Base-by-base conservation (phyloP, 2,888 invertebrate species). In the Andrena haemorrhoa region DNA sequence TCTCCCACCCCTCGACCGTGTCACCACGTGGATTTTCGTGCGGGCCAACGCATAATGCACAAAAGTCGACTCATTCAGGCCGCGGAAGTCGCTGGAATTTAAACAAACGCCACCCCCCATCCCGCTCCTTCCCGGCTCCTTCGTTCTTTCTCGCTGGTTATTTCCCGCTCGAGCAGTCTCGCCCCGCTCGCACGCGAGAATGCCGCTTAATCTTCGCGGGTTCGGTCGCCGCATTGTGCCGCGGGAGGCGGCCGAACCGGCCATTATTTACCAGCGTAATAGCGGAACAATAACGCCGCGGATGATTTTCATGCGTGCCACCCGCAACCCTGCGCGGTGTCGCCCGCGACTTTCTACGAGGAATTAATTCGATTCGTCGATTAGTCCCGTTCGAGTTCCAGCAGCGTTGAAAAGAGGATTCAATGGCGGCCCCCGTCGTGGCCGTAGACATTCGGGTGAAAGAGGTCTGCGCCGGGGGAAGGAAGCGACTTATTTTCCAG, bases 201-300 rank as follows among this genome's bases (percentile, higher is more conserved):
- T 82, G 82, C 83, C 77, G 84, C 86, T 90, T 91, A 91, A 92
- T 92, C 91, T 91, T 89, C 85, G 86, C 84, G 76, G 76, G 84
- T 83, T 86, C 82, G 82, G 83, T 84, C 77, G 83, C 78, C 72
- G 86, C 89, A 91, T 92, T 92, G 91, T 91, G 72, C 51, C 60
- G 35, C 56, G 75, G 77, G 82, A 87, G 87, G 82, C 84, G 79
- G 74, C 79, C 58, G 70, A 63, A 64, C 47, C 69, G 65, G 74
- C 78, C 70, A 85, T 86, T 86, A 86, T 86, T 86, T 76, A 76
- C 51, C 56, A 56, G 33, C 75, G 58, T 82, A 85, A 90, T 89
- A 91, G 90, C 75, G 61, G 85, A 85, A 90, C 90, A 91, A 91
- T 90, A 89, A 84, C 84, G 84, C 83, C 78, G 49, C 58, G 87